Conservation (phyloP, 2,888 invertebrate genomes). For the Leucoma salicis region DNA sequence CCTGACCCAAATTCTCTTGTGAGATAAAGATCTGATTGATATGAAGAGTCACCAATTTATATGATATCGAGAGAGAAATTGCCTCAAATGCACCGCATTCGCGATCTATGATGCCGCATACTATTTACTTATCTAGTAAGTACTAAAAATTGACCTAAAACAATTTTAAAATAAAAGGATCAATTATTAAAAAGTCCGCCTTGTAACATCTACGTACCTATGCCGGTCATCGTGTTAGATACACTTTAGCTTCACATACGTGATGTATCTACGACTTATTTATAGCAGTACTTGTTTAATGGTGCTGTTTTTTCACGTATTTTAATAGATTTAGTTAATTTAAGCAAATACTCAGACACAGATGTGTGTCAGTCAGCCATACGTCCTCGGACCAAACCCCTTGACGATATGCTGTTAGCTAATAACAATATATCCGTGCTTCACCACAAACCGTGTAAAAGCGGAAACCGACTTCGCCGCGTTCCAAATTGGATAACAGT, state of each 20-base stretch:
- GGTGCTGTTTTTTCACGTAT: conserved; percentile 9
- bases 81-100: conserved; percentile 33
- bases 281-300: not conserved
- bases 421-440: conserved; percentile 66
- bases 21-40: conserved; percentile 68
- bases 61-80: conserved; percentile 41
- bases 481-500: conserved; percentile 81
- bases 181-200: too few species aligned
- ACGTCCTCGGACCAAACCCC: conserved; percentile 51
- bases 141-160: too few species aligned
- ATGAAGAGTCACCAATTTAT: conserved; percentile 65
- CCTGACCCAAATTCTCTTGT: conserved; percentile 71
- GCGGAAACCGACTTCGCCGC: conserved; percentile 73
- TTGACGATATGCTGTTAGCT: conserved; percentile 61
- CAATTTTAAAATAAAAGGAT: too few species aligned
- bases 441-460: conserved; percentile 77
- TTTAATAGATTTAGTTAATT: conserved; percentile 23
- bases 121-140: too few species aligned
- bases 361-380: conserved; percentile 70
- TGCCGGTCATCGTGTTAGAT: too few species aligned
- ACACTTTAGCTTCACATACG: too few species aligned
- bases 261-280: not conserved
- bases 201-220: too few species aligned
- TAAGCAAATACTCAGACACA: conserved; percentile 10
- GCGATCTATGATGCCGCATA: conserved; percentile 23